phyloP scores from a whole-genome alignment of 2,113 vertebrate species.

The Crotalus viridis region DNA sequence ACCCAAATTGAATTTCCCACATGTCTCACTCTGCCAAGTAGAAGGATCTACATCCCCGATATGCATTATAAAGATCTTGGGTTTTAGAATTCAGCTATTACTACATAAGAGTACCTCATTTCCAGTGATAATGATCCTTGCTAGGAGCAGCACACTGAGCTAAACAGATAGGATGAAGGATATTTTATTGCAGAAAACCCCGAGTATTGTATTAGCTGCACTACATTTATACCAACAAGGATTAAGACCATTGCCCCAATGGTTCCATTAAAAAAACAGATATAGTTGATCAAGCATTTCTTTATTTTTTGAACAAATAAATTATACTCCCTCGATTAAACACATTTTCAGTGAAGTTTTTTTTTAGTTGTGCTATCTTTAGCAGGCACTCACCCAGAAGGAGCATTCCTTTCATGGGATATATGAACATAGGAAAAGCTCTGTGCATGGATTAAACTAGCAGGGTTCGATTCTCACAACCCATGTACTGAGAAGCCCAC shows the following conservation, averaged over 20 bases:
- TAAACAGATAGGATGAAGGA: background rate
- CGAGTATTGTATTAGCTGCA: background rate
- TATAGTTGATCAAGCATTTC: background rate
- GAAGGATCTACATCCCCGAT: background rate
- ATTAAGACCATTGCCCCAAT: background rate
- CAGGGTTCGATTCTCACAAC: background rate
- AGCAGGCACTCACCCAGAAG: background rate
- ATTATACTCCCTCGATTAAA: background rate
- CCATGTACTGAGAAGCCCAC: background rate
- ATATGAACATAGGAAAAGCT: background rate
- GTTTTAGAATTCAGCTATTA: background rate
- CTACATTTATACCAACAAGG: background rate
- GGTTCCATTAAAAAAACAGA: background rate
- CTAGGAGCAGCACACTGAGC: background rate
- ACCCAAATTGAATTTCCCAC: conserved; percentile 1
- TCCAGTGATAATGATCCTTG: background rate
- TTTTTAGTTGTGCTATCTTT: background rate
- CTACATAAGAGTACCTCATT: background rate
- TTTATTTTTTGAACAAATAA: background rate
- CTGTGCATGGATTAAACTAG: background rate
- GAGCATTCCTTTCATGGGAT: background rate
- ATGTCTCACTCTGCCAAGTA: background rate
- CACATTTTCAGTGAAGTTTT: background rate
- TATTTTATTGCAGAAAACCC: background rate
- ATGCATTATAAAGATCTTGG: background rate